Conservation (phyloP, 2,113 vertebrate genomes). For the Tylochromis polylepis region DNA sequence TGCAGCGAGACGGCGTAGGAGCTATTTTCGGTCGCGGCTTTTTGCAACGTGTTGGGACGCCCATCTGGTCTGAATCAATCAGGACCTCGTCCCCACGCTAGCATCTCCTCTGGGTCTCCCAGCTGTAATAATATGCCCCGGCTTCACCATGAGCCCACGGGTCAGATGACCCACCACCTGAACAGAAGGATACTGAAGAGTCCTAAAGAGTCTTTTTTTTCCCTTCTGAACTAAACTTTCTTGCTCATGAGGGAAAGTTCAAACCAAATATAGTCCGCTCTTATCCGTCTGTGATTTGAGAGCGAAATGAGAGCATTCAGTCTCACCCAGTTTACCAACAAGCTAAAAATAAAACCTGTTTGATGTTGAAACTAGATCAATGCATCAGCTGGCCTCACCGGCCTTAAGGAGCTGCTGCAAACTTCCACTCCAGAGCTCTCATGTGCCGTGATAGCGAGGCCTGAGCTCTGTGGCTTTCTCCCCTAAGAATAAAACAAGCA, state of each 20-base stretch:
- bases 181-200: background rate
- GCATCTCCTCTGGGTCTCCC: constrained; percentile 69
- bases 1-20: constrained; percentile 78
- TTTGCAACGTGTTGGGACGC: constrained; percentile 79
- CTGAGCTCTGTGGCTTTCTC: background rate
- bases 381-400: constrained; percentile 39
- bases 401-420: constrained; percentile 19
- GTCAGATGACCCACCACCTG: constrained; percentile 53
- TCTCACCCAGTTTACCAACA: constrained; percentile 44
- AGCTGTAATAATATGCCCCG: constrained; percentile 89
- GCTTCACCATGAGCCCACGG: constrained; percentile 66
- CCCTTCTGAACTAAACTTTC: background rate
- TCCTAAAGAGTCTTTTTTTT: background rate
- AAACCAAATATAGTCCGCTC: background rate
- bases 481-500: constrained; percentile 29
- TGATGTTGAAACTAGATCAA: constrained; percentile 56
- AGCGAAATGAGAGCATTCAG: constrained; percentile 23
- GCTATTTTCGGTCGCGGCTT: constrained; percentile 82
- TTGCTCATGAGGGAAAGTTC: background rate
- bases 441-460: background rate
- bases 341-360: constrained; percentile 51
- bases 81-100: constrained; percentile 76
- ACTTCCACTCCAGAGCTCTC: background rate
- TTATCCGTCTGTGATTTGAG: background rate
- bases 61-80: constrained; percentile 95